These are phyloP conservation scores for Eumeta japonica DNA, from an alignment of 1,140 invertebrate genomes.

Conservation along the genomic window DNA sequence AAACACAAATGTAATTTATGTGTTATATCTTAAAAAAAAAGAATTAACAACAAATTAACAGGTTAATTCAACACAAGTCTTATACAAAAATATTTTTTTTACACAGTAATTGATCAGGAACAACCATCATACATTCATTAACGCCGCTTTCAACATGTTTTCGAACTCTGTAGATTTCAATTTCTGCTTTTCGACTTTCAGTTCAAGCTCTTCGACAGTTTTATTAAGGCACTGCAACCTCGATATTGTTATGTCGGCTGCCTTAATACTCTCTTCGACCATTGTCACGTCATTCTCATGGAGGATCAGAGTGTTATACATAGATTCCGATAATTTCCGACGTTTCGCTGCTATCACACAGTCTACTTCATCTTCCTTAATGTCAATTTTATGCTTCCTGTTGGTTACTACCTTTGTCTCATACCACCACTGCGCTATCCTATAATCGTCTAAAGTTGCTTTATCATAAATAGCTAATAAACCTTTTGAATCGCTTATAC, in stretches of 20 bases:
- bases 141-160: slow-evolving; percentile 33
- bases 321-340: slow-evolving; percentile 33
- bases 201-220: slow-evolving; percentile 34
- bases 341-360: slow-evolving; percentile 35
- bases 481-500: slow-evolving; percentile 36
- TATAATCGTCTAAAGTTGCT: slow-evolving; percentile 33
- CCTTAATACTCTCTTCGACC: slow-evolving; percentile 34
- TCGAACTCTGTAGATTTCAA: slow-evolving; percentile 45
- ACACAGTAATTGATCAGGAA: neutral
- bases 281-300: slow-evolving; percentile 37
- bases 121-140: slow-evolving; percentile 12
- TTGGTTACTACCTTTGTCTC: slow-evolving; percentile 25
- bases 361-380: slow-evolving; percentile 38
- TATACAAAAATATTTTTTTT: too few species aligned
- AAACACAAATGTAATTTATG: neutral
- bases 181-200: slow-evolving; percentile 36
- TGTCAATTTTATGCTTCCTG: slow-evolving; percentile 33
- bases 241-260: slow-evolving; percentile 25
- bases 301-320: slow-evolving; percentile 30
- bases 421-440: slow-evolving; percentile 43
- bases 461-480: slow-evolving; percentile 43
- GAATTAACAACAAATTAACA: slow-evolving; percentile 2
- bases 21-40: slow-evolving; percentile 4
- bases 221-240: slow-evolving; percentile 28
- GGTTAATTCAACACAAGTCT: too few species aligned